Percentiles rank a stretch among this genome's conserved stretches.
These are phyloP conservation scores for Cynodonichthys magdalenae DNA, from an alignment of 2,797 vertebrate genomes.

Conservation along the genomic window DNA sequence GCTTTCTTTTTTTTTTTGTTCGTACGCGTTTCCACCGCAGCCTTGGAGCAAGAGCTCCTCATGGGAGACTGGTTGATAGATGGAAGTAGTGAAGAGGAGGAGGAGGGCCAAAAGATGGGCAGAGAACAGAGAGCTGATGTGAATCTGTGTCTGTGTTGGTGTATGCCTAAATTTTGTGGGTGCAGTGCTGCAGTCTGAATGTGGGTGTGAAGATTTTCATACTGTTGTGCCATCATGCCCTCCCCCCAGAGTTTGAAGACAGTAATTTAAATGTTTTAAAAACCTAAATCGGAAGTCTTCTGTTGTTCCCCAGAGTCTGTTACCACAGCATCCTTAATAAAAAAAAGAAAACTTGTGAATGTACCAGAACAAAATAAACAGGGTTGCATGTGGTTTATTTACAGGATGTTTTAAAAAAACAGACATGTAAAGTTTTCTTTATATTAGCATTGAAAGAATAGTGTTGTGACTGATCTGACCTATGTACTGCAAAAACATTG, in stretches of 20 bases:
- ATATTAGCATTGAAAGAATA: too few relatives aligned
- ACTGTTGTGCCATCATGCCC: constrained; percentile 6
- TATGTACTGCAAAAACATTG: too few relatives aligned
- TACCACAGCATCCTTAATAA: constrained; percentile 12
- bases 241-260: constrained; percentile 21
- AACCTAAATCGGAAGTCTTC: constrained; percentile 13
- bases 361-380: constrained; percentile 1
- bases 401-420: too few relatives aligned
- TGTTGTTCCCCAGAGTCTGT: background rate
- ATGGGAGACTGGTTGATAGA: constrained; percentile 65
- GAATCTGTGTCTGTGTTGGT: constrained; percentile 35
- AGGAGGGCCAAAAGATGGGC: constrained; percentile 62
- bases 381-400: too few relatives aligned
- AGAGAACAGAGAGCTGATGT: constrained; percentile 47
- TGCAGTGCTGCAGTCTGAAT: constrained; percentile 35
- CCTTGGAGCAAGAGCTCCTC: constrained; percentile 74
- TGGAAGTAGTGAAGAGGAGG: constrained; percentile 67
- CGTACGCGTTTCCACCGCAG: constrained; percentile 56
- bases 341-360: background rate
- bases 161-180: constrained; percentile 33
- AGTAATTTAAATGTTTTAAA: constrained; percentile 32
- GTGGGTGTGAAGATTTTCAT: constrained; percentile 49
- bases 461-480: too few relatives aligned
- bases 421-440: too few relatives aligned
- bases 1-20: constrained; percentile 42